Evolutionary conservation across 2,113 vertebrate species (phyloP).

Genomic region (Semnopithecus entellus): DNA sequence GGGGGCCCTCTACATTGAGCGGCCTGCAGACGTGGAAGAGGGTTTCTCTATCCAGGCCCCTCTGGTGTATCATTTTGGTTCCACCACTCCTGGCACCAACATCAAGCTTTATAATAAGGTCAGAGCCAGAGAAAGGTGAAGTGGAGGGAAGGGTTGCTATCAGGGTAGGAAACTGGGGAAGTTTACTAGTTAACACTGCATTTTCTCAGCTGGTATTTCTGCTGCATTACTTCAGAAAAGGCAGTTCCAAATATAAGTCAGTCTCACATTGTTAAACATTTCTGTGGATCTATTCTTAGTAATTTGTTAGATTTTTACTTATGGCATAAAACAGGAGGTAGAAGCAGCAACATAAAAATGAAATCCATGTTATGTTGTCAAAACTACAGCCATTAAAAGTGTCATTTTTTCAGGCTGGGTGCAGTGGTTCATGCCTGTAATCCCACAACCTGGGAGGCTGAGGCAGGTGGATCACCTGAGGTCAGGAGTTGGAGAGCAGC

Average conservation of each 20-base stretch:
- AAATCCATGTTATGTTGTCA: background rate
- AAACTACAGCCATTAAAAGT: background rate
- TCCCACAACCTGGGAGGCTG: too few species aligned
- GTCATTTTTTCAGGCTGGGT: background rate
- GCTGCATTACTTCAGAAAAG: background rate
- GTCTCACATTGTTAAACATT: background rate
- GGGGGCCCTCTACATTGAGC: constrained; percentile 95
- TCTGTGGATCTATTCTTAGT: background rate
- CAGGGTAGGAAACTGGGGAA: background rate
- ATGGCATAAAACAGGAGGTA: background rate
- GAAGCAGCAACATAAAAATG: background rate
- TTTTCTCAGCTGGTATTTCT: background rate
- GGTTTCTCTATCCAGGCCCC: constrained; percentile 99
- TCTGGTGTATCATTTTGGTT: constrained; percentile 97
- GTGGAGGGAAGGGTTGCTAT: background rate
- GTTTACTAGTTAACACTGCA: background rate
- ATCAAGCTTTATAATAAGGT: constrained; percentile 99
- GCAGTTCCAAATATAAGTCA: background rate
- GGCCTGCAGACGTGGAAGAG: constrained; percentile 97
- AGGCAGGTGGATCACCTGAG: too few species aligned
- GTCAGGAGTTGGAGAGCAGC: too few species aligned
- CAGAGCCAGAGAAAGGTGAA: background rate
- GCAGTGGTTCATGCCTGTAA: too few species aligned
- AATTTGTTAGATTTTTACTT: background rate
- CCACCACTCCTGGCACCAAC: constrained; percentile 97